Base-by-base conservation (phyloP, 2,797 vertebrate species). In the Hozukius guyotensis region DNA sequence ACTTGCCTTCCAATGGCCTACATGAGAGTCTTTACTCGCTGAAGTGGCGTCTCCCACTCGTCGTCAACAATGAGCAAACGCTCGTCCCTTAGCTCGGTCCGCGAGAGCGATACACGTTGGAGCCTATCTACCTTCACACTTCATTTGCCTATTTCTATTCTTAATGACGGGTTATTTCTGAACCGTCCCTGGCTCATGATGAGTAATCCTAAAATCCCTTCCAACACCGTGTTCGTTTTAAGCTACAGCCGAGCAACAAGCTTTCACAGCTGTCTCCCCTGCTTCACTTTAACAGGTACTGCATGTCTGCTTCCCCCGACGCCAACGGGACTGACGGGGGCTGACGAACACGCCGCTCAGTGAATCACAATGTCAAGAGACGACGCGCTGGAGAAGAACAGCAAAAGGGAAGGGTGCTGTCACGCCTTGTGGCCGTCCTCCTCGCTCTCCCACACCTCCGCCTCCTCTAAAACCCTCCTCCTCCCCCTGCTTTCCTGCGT, bases 261-360 rank as follows among this genome's bases (percentile, higher is more conserved):
- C 89, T 89, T 94, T 90, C 90, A 92, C 93, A 93, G 93, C 92
- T 95, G 94, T 93, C 94, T 92, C 83, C 82, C 61, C 80, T 60
- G 91, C 87, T 94, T 91, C 85, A 81, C 89, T 93, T 92, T 91
- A 93, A 93, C 94, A 94, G 92, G 93, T 93, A 93, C 78, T 72
- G 88, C 79, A 38, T 85, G 87, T 88, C 89, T 87, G 81, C 85
- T 78, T 49, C 46, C 81, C 75, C 61, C 63, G 78, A 82, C 77
- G 53, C 82, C 85, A 63, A 71, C 77, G 63, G 87, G 86, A 90
- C 82, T 87, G 93, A 84, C 73, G 89, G 88, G 78, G 89, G 85
- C 83, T 81, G 85, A 90, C 70, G 84, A 87, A 82, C 85, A 63
- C 62, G 24, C 56, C 73, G 68, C 89, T 87, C 86, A 78, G 73